phyloP scores from a whole-genome alignment of 1,140 invertebrate species.

The Onthophagus taurus region DNA sequence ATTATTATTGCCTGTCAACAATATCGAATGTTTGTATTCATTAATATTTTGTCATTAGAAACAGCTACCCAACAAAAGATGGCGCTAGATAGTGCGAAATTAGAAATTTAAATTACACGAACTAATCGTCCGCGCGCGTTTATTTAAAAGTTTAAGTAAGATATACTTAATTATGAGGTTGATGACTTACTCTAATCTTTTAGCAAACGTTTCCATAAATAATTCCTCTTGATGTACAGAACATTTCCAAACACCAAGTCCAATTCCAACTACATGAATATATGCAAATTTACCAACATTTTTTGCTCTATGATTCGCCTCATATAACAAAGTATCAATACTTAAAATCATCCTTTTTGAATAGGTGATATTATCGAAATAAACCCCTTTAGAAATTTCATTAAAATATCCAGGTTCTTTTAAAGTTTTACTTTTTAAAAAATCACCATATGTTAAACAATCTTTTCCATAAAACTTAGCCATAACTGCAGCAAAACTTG shows the following conservation, averaged over 20 bases:
- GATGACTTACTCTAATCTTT: conserved; percentile 33
- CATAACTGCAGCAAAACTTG: conserved; percentile 34
- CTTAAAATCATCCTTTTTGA: conserved; percentile 29
- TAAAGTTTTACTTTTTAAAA: conserved; percentile 14
- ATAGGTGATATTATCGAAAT: conserved; percentile 31
- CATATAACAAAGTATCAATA: conserved; percentile 31
- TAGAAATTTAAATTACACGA: no score
- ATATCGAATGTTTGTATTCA: no score
- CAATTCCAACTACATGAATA: conserved; percentile 39
- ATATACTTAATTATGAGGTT: no score
- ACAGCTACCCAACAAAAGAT: no score
- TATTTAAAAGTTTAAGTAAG: no score
- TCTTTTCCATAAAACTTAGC: conserved; percentile 26
- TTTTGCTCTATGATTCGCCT: conserved; percentile 30
- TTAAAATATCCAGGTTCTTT: conserved; percentile 11
- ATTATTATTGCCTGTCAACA: no score
- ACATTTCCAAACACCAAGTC: conserved; percentile 43
- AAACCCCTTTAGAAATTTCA: conserved; percentile 12
- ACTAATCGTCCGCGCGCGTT: no score
- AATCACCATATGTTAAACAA: conserved; percentile 19
- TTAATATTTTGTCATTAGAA: no score
- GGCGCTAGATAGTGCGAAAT: no score
- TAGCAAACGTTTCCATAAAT: conserved; percentile 40
- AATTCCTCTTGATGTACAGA: conserved; percentile 39
- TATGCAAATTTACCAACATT: conserved; percentile 24